Percentiles rank a stretch among this genome's conserved stretches.
phyloP scores from a whole-genome alignment of 2,113 vertebrate species.

The Sinocyclocheilus maitianheensis region DNA sequence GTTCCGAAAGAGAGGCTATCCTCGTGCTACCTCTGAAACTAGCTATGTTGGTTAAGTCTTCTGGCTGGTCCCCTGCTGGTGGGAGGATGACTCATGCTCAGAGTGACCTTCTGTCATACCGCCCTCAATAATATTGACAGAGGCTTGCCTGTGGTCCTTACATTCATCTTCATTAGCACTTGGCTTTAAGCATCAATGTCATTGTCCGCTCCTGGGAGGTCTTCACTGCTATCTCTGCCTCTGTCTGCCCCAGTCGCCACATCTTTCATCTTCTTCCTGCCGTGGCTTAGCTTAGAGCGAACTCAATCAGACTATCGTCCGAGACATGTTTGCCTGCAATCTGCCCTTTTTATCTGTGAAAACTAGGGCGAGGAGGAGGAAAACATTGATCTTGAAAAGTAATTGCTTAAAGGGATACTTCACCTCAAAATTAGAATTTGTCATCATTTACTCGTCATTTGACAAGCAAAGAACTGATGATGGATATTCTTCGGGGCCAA shows the following conservation, averaged over 20 bases:
- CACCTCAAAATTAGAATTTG: neutral
- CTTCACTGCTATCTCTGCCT: constrained; percentile 25
- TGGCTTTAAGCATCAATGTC: constrained; percentile 53
- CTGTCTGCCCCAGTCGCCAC: constrained; percentile 40
- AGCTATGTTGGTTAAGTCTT: constrained; percentile 18
- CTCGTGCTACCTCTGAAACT: constrained; percentile 1
- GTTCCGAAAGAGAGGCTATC: neutral
- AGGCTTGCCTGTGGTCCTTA: constrained; percentile 40
- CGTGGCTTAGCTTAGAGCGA: constrained; percentile 22
- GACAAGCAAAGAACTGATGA: neutral
- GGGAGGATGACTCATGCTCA: constrained; percentile 39
- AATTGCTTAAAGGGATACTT: constrained; percentile 15
- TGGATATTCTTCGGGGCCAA: neutral
- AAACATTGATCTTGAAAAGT: neutral
- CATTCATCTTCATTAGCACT: constrained; percentile 59
- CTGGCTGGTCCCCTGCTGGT: constrained; percentile 29
- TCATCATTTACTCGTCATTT: neutral
- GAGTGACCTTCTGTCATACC: constrained; percentile 55
- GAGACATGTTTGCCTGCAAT: constrained; percentile 45
- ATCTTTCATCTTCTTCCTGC: constrained; percentile 43
- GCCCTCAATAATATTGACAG: constrained; percentile 57
- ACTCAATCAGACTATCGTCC: constrained; percentile 50
- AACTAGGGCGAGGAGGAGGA: constrained; percentile 45
- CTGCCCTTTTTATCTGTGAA: constrained; percentile 45
- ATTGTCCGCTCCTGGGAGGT: constrained; percentile 50